Evolutionary conservation across 2,113 vertebrate species (phyloP).

Genomic region (Scytalopus superciliaris): DNA sequence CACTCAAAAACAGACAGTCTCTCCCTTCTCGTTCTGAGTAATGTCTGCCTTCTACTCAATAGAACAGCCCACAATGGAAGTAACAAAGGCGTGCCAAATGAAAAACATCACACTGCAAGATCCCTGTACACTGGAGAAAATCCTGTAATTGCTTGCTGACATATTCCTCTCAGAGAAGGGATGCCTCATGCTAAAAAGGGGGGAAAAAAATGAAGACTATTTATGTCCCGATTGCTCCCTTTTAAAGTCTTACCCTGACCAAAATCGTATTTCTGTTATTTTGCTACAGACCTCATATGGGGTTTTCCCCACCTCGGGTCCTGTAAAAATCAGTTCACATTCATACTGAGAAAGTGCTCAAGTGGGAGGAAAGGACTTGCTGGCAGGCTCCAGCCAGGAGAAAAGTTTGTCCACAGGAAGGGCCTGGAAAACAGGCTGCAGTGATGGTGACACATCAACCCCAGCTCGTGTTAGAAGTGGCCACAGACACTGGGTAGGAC

Average conservation of each 20-base stretch:
- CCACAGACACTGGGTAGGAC: background rate
- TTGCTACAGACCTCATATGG: slow-evolving; percentile 25
- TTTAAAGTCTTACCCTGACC: slow-evolving; percentile 27
- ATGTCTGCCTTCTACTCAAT: slow-evolving; percentile 84
- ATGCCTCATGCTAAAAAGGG: background rate
- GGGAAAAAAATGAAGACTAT: background rate
- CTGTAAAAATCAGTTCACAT: slow-evolving; percentile 24
- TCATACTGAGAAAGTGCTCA: background rate
- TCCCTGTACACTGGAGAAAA: slow-evolving; percentile 58
- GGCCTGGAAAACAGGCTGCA: background rate
- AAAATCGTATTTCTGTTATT: slow-evolving; percentile 34
- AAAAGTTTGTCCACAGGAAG: background rate
- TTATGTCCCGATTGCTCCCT: background rate
- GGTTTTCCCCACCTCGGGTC: slow-evolving; percentile 52
- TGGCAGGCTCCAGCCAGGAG: background rate
- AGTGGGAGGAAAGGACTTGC: background rate
- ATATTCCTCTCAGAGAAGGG: slow-evolving; percentile 38
- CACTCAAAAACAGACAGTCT: slow-evolving; percentile 81
- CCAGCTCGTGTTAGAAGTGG: background rate
- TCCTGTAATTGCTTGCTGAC: slow-evolving; percentile 40
- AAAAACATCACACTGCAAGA: slow-evolving; percentile 82
- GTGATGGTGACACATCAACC: background rate
- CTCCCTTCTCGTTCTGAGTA: slow-evolving; percentile 82
- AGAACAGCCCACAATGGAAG: slow-evolving; percentile 73
- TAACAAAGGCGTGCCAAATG: slow-evolving; percentile 78